phyloP scores from a whole-genome alignment of 2,888 invertebrate species.

The Thymelicus acteon region DNA sequence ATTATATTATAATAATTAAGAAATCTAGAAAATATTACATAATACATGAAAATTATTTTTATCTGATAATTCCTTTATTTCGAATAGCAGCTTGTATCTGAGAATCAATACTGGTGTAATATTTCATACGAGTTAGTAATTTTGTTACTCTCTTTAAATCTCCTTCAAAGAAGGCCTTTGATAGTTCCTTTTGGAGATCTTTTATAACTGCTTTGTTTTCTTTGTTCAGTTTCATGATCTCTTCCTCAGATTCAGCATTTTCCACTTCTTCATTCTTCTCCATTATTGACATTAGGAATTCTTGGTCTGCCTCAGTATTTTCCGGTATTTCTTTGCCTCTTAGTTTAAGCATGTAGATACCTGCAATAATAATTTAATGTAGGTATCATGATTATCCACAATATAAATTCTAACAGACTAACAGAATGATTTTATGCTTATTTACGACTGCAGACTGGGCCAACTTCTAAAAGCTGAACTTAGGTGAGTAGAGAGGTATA shows the following conservation, averaged over 20 bases:
- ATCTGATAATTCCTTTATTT: constrained; percentile 83
- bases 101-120: constrained; percentile 91
- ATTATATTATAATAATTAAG: too few relatives aligned
- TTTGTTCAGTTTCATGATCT: constrained; percentile 84
- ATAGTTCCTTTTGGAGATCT: constrained; percentile 83
- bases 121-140: constrained; percentile 91
- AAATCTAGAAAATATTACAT: not conserved
- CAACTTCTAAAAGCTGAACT: too few relatives aligned
- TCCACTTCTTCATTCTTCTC: constrained; percentile 94
- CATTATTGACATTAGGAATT: constrained; percentile 93
- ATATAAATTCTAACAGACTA: too few relatives aligned
- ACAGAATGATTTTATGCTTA: too few relatives aligned
- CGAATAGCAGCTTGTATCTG: constrained; percentile 89
- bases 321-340: constrained; percentile 88
- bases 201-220: constrained; percentile 84
- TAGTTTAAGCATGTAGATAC: constrained; percentile 91
- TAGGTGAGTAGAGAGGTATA: too few relatives aligned
- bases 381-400: too few relatives aligned
- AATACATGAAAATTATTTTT: constrained; percentile 34
- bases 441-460: too few relatives aligned
- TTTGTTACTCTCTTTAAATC: constrained; percentile 87
- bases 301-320: constrained; percentile 86
- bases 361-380: constrained; percentile 51
- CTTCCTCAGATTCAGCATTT: constrained; percentile 84
- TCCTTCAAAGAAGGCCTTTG: constrained; percentile 86